A percentile compares a stretch with the other conserved stretches of the same genome.
Conservation (phyloP, 2,888 invertebrate species). For the Adineta ricciae region DNA sequence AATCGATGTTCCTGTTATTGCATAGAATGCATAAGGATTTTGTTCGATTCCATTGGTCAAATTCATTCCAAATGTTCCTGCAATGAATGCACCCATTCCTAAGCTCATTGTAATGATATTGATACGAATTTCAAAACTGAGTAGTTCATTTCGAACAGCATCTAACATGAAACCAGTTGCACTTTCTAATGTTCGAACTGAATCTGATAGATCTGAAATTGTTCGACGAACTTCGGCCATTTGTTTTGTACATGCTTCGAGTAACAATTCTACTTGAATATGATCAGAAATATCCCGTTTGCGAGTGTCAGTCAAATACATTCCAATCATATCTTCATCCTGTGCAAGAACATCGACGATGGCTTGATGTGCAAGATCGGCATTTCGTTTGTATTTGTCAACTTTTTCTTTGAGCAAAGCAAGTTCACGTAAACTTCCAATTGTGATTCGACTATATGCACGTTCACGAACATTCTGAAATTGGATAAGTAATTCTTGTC, state of each 20-base stretch:
- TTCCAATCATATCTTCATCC: conserved; percentile 19
- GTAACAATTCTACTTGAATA: not conserved
- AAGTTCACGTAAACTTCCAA: conserved; percentile 18
- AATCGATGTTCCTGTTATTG: not conserved
- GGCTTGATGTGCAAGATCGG: conserved; percentile 15
- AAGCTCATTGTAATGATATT: not conserved
- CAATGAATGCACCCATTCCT: not conserved
- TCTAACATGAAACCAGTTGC: not conserved
- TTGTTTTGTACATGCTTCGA: conserved; percentile 14
- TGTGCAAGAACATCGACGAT: not conserved
- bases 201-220: not conserved
- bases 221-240: conserved; percentile 14
- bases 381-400: conserved; percentile 16
- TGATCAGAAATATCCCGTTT: not conserved
- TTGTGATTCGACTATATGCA: not conserved
- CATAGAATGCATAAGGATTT: not conserved
- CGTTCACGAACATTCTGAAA: not conserved
- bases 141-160: conserved; percentile 18
- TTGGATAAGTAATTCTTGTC: not conserved
- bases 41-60: not conserved
- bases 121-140: not conserved
- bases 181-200: not conserved
- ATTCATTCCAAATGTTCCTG: conserved; percentile 13
- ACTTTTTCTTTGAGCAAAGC: not conserved
- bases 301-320: not conserved